Conservation (phyloP, 2,113 vertebrate species). For the Nycticorax nycticorax region DNA sequence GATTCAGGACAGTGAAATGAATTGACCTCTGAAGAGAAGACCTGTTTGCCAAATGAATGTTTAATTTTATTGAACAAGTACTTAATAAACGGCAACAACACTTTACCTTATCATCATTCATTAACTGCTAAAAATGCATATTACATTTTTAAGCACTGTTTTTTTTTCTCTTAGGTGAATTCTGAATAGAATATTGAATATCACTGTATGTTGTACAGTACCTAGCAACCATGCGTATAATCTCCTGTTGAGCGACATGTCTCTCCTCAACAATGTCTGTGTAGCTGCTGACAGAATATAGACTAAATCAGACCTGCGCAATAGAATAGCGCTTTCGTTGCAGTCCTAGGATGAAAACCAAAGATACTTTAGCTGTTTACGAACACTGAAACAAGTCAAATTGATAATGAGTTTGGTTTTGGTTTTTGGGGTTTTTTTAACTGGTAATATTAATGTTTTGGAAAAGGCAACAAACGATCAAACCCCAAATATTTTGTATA, state of each 20-base stretch:
- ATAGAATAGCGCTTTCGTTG: conserved; percentile 69
- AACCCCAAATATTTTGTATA: not conserved
- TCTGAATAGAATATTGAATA: not conserved
- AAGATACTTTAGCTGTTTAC: not conserved
- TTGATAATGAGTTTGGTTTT: not conserved
- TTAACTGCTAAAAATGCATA: not conserved
- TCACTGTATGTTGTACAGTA: conserved; percentile 34
- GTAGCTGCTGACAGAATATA: conserved; percentile 84
- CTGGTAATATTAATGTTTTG: not conserved
- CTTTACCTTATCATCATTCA: not conserved
- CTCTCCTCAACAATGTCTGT: conserved; percentile 90
- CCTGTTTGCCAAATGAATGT: not conserved
- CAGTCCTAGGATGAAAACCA: conserved; percentile 73
- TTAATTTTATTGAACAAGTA: not conserved
- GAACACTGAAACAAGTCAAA: not conserved
- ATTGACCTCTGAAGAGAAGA: not conserved
- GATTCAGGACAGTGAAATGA: not conserved
- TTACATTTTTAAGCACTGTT: not conserved
- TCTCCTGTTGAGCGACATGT: conserved; percentile 96
- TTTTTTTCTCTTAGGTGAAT: not conserved
- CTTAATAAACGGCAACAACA: not conserved
- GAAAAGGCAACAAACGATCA: not conserved
- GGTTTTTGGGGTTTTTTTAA: not conserved
- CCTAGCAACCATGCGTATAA: conserved; percentile 95
- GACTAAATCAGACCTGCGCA: conserved; percentile 79